Percentiles rank a stretch among this genome's conserved stretches.
Conservation (phyloP, 53 echinoderm and acorn worm species). For the Paracentrotus lividus region DNA sequence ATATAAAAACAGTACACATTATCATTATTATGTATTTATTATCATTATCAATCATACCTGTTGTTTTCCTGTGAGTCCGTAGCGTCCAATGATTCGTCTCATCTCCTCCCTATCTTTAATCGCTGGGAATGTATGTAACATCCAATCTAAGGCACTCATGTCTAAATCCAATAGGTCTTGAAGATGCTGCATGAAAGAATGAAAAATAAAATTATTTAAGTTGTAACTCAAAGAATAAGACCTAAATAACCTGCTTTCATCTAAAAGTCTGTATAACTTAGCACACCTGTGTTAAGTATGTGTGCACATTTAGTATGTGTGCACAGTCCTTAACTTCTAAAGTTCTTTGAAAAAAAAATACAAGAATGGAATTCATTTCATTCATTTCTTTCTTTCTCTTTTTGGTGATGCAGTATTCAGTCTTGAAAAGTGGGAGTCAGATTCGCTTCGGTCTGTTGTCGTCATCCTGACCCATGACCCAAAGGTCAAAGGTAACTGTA, state of each 20-base stretch:
- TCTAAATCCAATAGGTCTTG: slow-evolving; percentile 93
- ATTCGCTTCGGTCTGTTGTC: slow-evolving; percentile 50
- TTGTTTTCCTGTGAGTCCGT: slow-evolving; percentile 96
- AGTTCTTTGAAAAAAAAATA: too few relatives aligned
- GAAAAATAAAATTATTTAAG: too few relatives aligned
- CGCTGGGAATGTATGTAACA: slow-evolving; percentile 86
- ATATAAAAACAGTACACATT: too few relatives aligned
- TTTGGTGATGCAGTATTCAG: slow-evolving; percentile 14
- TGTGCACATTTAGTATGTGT: too few relatives aligned
- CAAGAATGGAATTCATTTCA: not conserved
- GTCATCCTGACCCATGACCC: slow-evolving; percentile 63
- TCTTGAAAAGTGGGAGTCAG: slow-evolving; percentile 25
- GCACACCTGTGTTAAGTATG: too few relatives aligned
- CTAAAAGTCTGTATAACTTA: too few relatives aligned
- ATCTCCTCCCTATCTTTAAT: slow-evolving; percentile 93
- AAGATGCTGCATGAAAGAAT: slow-evolving; percentile 80
- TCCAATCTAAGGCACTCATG: slow-evolving; percentile 93
- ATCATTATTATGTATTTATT: too few relatives aligned
- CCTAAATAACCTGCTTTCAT: too few relatives aligned
- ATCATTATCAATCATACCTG: slow-evolving; percentile 87
- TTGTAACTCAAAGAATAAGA: too few relatives aligned
- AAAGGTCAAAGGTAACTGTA: slow-evolving; percentile 74
- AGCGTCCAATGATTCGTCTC: slow-evolving; percentile 95
- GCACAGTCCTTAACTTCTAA: too few relatives aligned
- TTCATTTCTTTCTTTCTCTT: too few relatives aligned